Conservation (phyloP, 2,113 vertebrate genomes). For the Salminus brasiliensis region DNA sequence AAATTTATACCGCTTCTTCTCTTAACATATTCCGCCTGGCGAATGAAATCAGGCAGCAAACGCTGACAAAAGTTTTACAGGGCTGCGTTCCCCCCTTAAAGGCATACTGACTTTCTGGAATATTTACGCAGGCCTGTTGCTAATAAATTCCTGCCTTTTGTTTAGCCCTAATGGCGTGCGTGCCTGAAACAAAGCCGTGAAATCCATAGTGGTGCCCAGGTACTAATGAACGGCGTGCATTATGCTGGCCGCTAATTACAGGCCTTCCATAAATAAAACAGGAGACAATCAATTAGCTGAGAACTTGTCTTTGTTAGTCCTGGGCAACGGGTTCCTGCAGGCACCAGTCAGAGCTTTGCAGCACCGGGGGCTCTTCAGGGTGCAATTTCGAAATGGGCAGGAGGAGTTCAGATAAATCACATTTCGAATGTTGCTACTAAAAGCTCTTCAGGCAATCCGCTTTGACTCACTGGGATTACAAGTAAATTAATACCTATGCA, state of each 20-base stretch:
- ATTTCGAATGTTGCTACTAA: conserved; percentile 63
- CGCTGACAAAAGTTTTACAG: conserved; percentile 89
- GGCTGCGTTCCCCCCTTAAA: conserved; percentile 85
- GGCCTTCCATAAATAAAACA: conserved; percentile 80
- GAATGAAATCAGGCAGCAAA: conserved; percentile 95
- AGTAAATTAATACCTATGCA: conserved; percentile 68
- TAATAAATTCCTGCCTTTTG: conserved; percentile 81
- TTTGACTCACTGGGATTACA: conserved; percentile 64
- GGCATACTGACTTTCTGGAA: conserved; percentile 77
- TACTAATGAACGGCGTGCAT: conserved; percentile 82
- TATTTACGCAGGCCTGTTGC: conserved; percentile 74
- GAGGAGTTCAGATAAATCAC: conserved; percentile 69
- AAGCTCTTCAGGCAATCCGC: conserved; percentile 63
- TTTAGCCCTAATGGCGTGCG: conserved; percentile 79
- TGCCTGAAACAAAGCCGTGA: conserved; percentile 77
- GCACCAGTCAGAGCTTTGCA: conserved; percentile 60
- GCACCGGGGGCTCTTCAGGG: conserved; percentile 65
- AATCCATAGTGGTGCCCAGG: conserved; percentile 78
- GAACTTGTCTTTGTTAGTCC: conserved; percentile 76
- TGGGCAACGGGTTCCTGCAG: conserved; percentile 69
- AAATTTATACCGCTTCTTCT: conserved; percentile 95
- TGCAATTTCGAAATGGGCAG: conserved; percentile 64
- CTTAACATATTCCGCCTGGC: conserved; percentile 93
- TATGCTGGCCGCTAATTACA: conserved; percentile 82
- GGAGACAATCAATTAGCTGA: conserved; percentile 81